Evolutionary conservation across 2,797 vertebrate species (phyloP).

Genomic region (Xenopus petersii): DNA sequence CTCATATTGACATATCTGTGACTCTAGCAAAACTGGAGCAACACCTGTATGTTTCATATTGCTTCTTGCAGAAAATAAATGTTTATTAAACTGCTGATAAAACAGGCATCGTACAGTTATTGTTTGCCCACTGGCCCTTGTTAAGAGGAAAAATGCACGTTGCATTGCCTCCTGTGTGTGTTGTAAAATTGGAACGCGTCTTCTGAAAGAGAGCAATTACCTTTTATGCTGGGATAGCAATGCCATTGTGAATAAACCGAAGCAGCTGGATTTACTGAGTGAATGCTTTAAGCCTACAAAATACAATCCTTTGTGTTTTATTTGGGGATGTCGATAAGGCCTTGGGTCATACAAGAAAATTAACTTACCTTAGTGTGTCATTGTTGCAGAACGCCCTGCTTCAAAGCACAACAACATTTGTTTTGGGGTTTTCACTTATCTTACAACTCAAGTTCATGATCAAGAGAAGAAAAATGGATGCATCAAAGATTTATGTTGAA

Average conservation of each 20-base stretch:
- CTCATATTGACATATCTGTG: not conserved
- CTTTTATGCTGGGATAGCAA: conserved; percentile 18
- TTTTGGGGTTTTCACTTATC: too few species aligned
- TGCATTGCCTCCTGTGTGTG: conserved; percentile 24
- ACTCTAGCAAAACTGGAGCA: not conserved
- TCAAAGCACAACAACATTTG: too few species aligned
- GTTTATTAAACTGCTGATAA: not conserved
- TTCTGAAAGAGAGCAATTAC: conserved; percentile 36
- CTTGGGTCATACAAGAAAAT: too few species aligned
- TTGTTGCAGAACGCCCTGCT: too few species aligned
- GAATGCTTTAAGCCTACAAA: not conserved
- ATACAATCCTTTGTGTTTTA: too few species aligned
- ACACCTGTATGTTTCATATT: not conserved
- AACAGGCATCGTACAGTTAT: not conserved
- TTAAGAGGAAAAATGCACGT: conserved; percentile 20
- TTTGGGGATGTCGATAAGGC: too few species aligned
- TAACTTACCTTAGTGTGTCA: too few species aligned
- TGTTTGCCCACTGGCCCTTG: conserved; percentile 31
- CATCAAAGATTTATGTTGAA: too few species aligned
- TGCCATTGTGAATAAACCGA: conserved; percentile 22
- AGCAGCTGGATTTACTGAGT: not conserved
- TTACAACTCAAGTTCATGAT: too few species aligned
- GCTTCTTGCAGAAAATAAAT: not conserved
- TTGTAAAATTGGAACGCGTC: conserved; percentile 23
- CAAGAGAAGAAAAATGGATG: too few species aligned